A percentile compares a stretch with the other conserved stretches of the same genome.
Evolutionary conservation across 2,113 vertebrate genomes (phyloP).

Genomic region (Hyperopisus bebe): DNA sequence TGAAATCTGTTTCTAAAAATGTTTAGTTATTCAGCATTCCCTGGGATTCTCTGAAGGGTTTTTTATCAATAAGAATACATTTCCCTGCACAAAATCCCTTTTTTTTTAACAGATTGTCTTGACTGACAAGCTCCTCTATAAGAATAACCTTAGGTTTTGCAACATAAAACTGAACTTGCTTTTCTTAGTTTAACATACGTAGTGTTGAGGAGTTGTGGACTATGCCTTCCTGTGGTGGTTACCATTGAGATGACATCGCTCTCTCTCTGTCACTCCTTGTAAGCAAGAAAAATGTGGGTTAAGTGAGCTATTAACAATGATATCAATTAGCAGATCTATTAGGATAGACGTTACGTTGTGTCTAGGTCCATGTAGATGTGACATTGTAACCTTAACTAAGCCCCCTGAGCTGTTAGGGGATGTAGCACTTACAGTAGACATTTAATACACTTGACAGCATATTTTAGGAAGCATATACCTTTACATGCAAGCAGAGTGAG

Average conservation of each 20-base stretch:
- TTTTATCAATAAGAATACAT: slow-evolving; percentile 18
- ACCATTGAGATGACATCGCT: not conserved
- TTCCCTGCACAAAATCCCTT: slow-evolving; percentile 8
- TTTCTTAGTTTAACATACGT: not conserved
- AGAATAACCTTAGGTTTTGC: not conserved
- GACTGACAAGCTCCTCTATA: not conserved
- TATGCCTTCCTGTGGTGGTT: not conserved
- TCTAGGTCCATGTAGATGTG: not conserved
- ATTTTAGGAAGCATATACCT: not conserved
- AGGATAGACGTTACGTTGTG: not conserved
- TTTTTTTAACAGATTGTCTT: slow-evolving; percentile 1
- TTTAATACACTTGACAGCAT: not conserved
- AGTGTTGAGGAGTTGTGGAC: not conserved
- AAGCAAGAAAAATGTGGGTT: not conserved
- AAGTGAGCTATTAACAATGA: not conserved
- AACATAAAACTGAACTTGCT: not conserved
- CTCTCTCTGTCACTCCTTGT: not conserved
- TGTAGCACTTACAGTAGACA: not conserved
- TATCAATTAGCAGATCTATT: not conserved
- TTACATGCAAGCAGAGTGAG: not conserved
- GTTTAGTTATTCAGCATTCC: slow-evolving; percentile 16
- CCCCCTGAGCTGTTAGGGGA: not conserved
- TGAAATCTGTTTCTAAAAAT: slow-evolving; percentile 20
- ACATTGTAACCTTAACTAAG: not conserved
- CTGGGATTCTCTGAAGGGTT: not conserved